Base-by-base conservation (phyloP, 2,888 invertebrate species). In the Himalopsyche anomala region DNA sequence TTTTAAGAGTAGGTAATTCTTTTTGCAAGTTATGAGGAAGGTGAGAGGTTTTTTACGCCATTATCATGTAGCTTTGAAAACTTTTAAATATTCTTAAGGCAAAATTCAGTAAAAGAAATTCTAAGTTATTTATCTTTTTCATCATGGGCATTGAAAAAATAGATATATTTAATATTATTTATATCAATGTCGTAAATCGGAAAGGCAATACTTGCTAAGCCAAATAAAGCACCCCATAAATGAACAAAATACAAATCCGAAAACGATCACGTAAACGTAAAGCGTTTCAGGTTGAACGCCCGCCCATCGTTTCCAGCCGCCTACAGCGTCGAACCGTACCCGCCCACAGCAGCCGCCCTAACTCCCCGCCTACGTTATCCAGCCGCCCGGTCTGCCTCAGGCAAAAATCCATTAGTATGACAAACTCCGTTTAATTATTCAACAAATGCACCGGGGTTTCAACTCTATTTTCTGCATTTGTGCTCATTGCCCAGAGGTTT, bases 341-440 rank as follows among this genome's bases (percentile, higher is more conserved):
- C 45, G 45, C 80, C 80, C 80, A 51, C 80, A 40, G 28, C 80
- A 54, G 51, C 79, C 90, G 90, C 90, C 90, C 89, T 90, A 91
- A 91, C 91, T 91, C 90, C 90, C 89, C 89, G 89, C 55, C 62
- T 42, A 42, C 80, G 45, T 42, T n/a, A 80, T 42, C 42, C 80
- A 51, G 19, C 80, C 42, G 28, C 80, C 80, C 45, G 80, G 45
- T 51, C 80, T 42, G 80, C 80, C 45, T 42, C 80, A 38, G 51
- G 80, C 45, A 19, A n/a, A 74, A 36, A 36, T 74, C 74, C 74
- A 74, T 74, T 74, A 74, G 74, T 74, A 38, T 42, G 80, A 51
- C 45, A 80, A 80, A 80, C 80, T 80, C 80, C 42, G 38, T 74
- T 74, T 51, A 51, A 80, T 51, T 80, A 42, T 80, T 80, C 51